Base-by-base conservation (phyloP, 1,140 invertebrate species). In the Macrotrachela quadricornifera region DNA sequence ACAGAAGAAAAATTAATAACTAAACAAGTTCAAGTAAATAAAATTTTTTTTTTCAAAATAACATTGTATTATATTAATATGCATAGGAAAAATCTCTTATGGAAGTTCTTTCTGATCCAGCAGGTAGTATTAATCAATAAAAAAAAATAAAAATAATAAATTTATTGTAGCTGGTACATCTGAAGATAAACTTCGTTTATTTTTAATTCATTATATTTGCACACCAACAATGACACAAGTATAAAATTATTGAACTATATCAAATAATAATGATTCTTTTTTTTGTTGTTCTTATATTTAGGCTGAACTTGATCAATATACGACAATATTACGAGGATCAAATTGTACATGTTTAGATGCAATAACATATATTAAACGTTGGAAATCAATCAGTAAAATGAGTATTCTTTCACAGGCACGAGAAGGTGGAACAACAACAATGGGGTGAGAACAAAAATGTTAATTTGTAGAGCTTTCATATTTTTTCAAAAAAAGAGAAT, bases 1-100 rank as follows among this genome's bases (percentile, higher is more conserved):
- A 75, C 86, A 49, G 92, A 97, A 72, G 91, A 97, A 65, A 96
- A 95, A 71, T 80, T 97, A 47, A 85, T 96, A 81, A 74, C 71
- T 47, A 73, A 72, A 60, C 60, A 71, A 18, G 46, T 64, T 66
- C 55, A 61, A 59, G 53, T 56, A n/a, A 18, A 43, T 10, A 4
- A 14, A n/a, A 36, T 43, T 13, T 6, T 15, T 18, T 37, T 50
- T 39, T 9, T 10, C 17, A 48, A 14, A 39, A 17, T 37, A 47
- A 18, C 10, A 53, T 54, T 36, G 46, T 30, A 21, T 37, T 38
- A n/a, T n/a, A 17, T 38, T 51, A 30, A 43, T 13, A 46, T 15
- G 11, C 6, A 14, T 45, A 63, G 62, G 68, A 69, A 57, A 68
- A 69, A 57, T 65, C 68, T 12, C 50, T 71, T 18, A 63, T 71